Evolutionary conservation across 1,140 invertebrate genomes (phyloP), one percentile per base, ranked within the genome.

Genomic region (Drosophila chauvacae): DNA sequence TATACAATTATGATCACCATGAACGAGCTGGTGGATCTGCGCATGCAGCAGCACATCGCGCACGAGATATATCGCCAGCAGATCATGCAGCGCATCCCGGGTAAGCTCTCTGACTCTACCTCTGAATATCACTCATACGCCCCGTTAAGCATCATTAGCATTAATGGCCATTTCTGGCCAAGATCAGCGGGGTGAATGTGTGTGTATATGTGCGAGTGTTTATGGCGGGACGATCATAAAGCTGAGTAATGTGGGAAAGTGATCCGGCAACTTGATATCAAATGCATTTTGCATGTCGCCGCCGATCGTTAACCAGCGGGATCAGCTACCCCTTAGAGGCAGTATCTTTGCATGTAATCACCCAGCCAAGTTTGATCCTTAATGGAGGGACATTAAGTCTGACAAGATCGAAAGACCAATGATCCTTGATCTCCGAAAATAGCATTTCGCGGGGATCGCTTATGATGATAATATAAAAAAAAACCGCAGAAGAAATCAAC

Each of bases 21-120:
- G 91, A 92, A 90, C 65, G 92, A 93, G 56, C 76, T 93, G 50
- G 85, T 92, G 63, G 92, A 93, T 91, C 74, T 92, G 77, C 81
- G 90, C 16, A 84, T 93, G 80, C 92, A 93, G 50, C 92, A 93
- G 57, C 92, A 93, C 13, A 85, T 93, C 37, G 92, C 92, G 9
- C 92, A 93, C 56, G 92, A 93, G 80, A 85, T 93, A 14, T 93
- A 93, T 65, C 81, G 92, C 26, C 92, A 93, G 61, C 92, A 93
- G 79, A 93, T 93, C 53, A 91, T 93, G 91, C 92, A 93, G 64
- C 86, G 92, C 26, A 92, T 93, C 69, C 92, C 92, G 48, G 92
- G 92, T 92, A 75, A 86, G 88, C 71, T 44, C n/a, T 14, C 16
- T 1, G 6, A 7, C 59, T 28, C 5, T 13, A n/a, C 41, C 20